Conservation (phyloP, 1,140 invertebrate species). For the Lucilia sericata region DNA sequence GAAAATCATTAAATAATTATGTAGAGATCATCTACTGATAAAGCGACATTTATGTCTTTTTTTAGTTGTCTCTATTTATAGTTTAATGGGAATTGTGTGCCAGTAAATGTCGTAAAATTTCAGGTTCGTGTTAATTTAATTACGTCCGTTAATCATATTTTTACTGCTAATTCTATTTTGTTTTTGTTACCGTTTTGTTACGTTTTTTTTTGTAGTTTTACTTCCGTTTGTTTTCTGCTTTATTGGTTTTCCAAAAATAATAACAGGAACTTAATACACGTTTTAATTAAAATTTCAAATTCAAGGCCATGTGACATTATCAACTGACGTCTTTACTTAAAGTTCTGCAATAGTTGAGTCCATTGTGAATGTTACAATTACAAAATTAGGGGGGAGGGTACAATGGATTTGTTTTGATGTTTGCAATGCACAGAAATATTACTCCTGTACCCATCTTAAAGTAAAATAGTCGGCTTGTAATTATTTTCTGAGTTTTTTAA, state of each 20-base stretch:
- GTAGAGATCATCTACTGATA: background rate
- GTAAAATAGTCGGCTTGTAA: too few relatives aligned
- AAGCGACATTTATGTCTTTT: background rate
- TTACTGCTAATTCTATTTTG: background rate
- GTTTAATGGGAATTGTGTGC: conserved; percentile 44
- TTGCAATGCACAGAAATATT: too few relatives aligned
- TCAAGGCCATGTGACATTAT: too few relatives aligned
- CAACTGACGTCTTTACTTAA: too few relatives aligned
- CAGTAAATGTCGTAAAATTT: conserved; percentile 50
- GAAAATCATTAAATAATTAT: conserved; percentile 42
- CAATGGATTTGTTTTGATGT: too few relatives aligned
- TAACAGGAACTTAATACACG: too few relatives aligned
- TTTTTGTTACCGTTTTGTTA: conserved; percentile 52
- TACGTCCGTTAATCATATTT: conserved; percentile 61
- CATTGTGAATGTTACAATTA: too few relatives aligned
- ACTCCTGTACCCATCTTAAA: too few relatives aligned
- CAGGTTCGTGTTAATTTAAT: conserved; percentile 68
- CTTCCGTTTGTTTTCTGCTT: conserved; percentile 54
- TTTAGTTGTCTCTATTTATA: conserved; percentile 5
- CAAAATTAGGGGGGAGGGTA: too few relatives aligned
- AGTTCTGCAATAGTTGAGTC: too few relatives aligned
- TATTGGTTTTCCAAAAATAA: conserved; percentile 10
- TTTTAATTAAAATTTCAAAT: too few relatives aligned
- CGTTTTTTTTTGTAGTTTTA: conserved; percentile 54
- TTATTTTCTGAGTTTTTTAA: too few relatives aligned